Evolutionary conservation across 2,888 invertebrate species (phyloP).

Genomic region (Phoronis australis): DNA sequence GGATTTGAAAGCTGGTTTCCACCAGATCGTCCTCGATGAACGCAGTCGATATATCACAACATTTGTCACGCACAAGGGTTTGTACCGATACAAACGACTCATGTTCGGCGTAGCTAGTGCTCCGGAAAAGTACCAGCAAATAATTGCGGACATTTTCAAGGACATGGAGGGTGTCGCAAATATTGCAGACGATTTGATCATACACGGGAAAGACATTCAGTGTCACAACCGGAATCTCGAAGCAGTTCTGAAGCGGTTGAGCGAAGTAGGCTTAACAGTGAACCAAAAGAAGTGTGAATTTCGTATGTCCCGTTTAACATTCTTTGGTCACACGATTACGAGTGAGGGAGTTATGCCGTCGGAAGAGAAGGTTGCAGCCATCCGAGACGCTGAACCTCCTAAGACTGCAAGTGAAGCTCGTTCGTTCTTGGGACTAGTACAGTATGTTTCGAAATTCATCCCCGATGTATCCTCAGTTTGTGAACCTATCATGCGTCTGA

Average conservation of each 20-base stretch:
- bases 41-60: constrained; percentile 14
- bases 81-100: constrained; percentile 16
- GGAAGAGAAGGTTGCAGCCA: not conserved
- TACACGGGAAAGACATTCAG: constrained; percentile 7
- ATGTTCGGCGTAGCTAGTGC: constrained; percentile 15
- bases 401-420: not conserved
- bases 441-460: constrained; percentile 4
- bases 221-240: constrained; percentile 13
- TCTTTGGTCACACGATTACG: constrained; percentile 13
- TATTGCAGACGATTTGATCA: constrained; percentile 18
- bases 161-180: constrained; percentile 12
- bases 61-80: constrained; percentile 13
- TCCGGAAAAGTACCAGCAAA: constrained; percentile 16
- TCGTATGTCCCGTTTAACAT: constrained; percentile 11
- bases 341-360: not conserved
- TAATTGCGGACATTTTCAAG: constrained; percentile 13
- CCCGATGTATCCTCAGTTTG: constrained; percentile 1
- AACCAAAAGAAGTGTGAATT: constrained; percentile 17
- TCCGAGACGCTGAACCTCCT: not conserved
- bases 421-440: constrained; percentile 5
- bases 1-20: constrained; percentile 12
- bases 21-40: constrained; percentile 15
- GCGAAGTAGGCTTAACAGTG: constrained; percentile 12
- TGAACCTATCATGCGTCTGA: constrained; percentile 4
- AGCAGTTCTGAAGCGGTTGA: constrained; percentile 8